These are phyloP conservation scores for Hybognathus amarus DNA, from an alignment of 2,797 vertebrate genomes.

Conservation along the genomic window DNA sequence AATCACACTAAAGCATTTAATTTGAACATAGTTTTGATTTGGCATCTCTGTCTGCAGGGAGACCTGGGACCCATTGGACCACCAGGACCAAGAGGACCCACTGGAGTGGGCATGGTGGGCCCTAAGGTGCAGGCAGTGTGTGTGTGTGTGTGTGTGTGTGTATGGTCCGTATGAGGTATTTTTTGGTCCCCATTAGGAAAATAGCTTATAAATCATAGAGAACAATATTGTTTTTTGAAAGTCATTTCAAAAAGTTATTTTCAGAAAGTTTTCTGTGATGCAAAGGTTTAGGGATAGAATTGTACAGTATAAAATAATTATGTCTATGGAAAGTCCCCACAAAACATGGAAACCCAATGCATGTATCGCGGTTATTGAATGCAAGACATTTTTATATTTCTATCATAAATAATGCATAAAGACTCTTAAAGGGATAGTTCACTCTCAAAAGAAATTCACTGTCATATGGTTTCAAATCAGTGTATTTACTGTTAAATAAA, in stretches of 20 bases:
- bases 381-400: background rate
- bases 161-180: too few relatives aligned
- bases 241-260: too few relatives aligned
- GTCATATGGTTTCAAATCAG: background rate
- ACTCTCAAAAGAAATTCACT: background rate
- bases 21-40: constrained; percentile 7
- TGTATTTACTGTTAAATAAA: background rate
- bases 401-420: background rate
- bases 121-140: constrained; percentile 70
- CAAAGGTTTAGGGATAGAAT: too few relatives aligned
- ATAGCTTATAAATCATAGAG: too few relatives aligned
- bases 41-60: constrained; percentile 66
- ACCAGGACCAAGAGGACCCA: constrained; percentile 73
- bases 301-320: too few relatives aligned
- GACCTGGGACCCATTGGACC: constrained; percentile 72
- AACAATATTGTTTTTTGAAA: too few relatives aligned
- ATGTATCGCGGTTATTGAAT: background rate
- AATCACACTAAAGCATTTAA: background rate
- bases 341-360: too few relatives aligned
- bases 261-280: too few relatives aligned
- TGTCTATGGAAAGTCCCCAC: too few relatives aligned
- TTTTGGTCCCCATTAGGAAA: too few relatives aligned
- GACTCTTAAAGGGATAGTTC: background rate
- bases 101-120: constrained; percentile 72
- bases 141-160: too few relatives aligned